Evolutionary conservation across 1,140 invertebrate species (phyloP), one percentile per base, ranked within the genome.

Genomic region (Drosophila baimaii): DNA sequence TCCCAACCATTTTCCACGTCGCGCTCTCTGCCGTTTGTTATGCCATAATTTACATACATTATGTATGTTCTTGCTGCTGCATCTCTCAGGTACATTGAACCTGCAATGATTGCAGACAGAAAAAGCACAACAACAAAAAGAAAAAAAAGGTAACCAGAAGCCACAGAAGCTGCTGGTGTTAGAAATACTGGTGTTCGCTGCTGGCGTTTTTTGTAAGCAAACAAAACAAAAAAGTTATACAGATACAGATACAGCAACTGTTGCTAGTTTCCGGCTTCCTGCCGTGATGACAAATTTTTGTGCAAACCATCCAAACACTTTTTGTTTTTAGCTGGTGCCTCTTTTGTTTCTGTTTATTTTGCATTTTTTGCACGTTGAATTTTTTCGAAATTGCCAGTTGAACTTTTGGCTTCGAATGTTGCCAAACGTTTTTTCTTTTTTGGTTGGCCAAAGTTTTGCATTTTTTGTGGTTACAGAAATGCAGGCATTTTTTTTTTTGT

Each of bases 41-140:
- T 88, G 68, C 65, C 72, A 83, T 89, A 83, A 88, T 88, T 88
- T 88, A 80, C 84, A 89, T 88, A 89, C 77, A 89, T 89, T 89
- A 83, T 88, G 84, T 77, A 88, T 88, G 83, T 77, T 88, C 56
- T 76, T 51, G 43, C 52, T 59, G 31, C 49, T 56, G 69, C 39
- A 72, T 72, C 66, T 69, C 51, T 58, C 79, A 84, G 84, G 83
- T 88, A 89, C 83, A 83, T 88, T 88, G 83, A 88, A 88, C 83
- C 83, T 80, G 72, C 80, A 80, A 83, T 79, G 66, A 83, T 88
- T 89, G 79, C 75, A 62, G 41, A n/a, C 17, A 23, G 19, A 41
- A 21, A 39, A 35, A 58, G 23, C 39, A 46, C 35, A 17, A 54
- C 31, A 9, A 27, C 55, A 43, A 46, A 63, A 41, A 58, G 44